Conservation (phyloP, 2,797 vertebrate species). For the Myotis vivesi region DNA sequence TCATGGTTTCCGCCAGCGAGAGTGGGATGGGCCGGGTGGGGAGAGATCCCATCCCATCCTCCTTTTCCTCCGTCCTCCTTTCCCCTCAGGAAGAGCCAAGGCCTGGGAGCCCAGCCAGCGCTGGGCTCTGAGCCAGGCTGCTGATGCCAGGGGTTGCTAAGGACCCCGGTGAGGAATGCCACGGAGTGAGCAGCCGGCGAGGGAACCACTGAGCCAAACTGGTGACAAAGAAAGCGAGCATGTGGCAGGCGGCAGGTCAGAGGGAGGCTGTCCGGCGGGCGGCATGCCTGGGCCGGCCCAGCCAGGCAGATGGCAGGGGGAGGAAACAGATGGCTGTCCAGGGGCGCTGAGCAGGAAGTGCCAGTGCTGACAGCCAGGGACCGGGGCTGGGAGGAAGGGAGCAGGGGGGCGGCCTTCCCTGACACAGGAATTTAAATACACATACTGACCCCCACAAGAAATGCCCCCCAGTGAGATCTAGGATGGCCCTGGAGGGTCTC, state of each 20-base stretch:
- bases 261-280: neutral
- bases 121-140: neutral
- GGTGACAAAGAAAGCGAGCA: neutral
- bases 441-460: neutral
- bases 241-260: conserved; percentile 40
- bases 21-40: neutral
- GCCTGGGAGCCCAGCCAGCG: neutral
- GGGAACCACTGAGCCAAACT: neutral
- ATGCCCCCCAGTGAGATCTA: neutral
- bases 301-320: conserved; percentile 27
- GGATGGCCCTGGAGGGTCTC: neutral
- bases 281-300: neutral
- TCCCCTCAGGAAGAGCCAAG: neutral
- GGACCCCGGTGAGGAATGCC: neutral
- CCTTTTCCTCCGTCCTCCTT: neutral
- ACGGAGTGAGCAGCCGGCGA: neutral
- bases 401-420: neutral
- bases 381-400: neutral
- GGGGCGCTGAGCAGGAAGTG: neutral
- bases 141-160: neutral
- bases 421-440: neutral
- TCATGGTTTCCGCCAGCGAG: neutral
- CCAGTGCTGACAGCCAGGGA: neutral
- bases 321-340: conserved; percentile 68
- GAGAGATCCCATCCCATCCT: neutral